Evolutionary conservation across 2,888 invertebrate species (phyloP).

Genomic region (Sclerodermus sp.): DNA sequence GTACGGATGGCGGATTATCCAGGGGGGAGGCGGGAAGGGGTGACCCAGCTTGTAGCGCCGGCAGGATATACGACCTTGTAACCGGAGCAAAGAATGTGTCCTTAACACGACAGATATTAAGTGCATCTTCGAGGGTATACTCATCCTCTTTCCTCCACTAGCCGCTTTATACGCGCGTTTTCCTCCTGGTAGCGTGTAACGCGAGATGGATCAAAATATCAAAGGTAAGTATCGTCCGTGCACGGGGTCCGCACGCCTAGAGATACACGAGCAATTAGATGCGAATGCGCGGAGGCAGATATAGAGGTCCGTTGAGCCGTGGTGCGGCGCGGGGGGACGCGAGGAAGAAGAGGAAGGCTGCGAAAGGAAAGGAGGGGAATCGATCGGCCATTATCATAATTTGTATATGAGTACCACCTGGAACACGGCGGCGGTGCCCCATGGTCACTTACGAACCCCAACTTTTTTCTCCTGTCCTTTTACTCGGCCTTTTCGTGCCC

Average conservation of each 20-base stretch:
- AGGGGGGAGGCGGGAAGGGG: neutral
- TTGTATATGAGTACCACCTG: constrained; percentile 50
- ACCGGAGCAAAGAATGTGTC: neutral
- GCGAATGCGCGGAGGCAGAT: constrained; percentile 16
- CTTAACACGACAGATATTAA: neutral
- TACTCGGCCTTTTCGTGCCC: constrained; percentile 10
- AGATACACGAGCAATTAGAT: constrained; percentile 27
- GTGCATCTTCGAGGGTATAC: neutral
- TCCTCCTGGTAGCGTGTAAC: constrained; percentile 27
- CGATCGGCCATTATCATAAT: constrained; percentile 51
- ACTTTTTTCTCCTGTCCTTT: constrained; percentile 8
- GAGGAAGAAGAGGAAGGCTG: neutral
- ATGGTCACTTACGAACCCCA: constrained; percentile 33
- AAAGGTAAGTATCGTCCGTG: constrained; percentile 11
- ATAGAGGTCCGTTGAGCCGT: constrained; percentile 34
- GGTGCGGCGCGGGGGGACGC: neutral
- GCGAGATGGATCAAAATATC: constrained; percentile 41
- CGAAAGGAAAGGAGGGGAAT: constrained; percentile 16
- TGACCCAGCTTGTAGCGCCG: neutral
- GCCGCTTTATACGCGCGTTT: neutral
- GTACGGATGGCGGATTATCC: too few species aligned
- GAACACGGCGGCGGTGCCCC: constrained; percentile 32
- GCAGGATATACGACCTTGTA: neutral
- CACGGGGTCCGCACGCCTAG: neutral
- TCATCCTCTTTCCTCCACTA: neutral